Conservation (phyloP, 2,113 vertebrate genomes). For the Cervus canadensis region DNA sequence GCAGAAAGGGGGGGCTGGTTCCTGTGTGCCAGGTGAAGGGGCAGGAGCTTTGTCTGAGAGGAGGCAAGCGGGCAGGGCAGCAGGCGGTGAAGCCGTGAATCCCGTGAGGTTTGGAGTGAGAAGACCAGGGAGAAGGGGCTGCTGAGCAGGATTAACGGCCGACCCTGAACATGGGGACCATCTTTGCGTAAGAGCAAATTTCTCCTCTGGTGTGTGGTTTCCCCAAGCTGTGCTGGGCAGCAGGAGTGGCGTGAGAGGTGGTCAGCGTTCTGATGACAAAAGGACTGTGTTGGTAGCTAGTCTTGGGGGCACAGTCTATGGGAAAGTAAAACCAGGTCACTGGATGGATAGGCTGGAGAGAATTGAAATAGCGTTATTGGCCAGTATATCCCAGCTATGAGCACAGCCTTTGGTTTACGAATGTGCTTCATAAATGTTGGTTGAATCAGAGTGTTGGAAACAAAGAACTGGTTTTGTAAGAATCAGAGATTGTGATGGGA, state of each 20-base stretch:
- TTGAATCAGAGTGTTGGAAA: neutral
- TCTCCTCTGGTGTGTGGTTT: neutral
- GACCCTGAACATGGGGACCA: neutral
- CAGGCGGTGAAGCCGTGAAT: neutral
- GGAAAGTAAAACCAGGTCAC: neutral
- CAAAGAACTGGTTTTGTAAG: neutral
- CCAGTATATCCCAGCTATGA: neutral
- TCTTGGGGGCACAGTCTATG: neutral
- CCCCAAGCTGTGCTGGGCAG: neutral
- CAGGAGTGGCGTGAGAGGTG: neutral
- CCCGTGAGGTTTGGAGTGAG: neutral
- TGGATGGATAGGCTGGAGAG: neutral
- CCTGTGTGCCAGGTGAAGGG: neutral
- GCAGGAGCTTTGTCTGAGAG: neutral
- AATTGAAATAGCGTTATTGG: neutral
- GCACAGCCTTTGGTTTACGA: neutral
- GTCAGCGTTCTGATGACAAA: neutral
- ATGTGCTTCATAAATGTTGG: slow-evolving; percentile 18
- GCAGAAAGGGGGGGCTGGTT: neutral
- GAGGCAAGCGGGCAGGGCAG: neutral
- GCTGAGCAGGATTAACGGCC: neutral
- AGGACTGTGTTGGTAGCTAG: neutral
- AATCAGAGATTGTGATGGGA: neutral
- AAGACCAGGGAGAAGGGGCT: neutral
- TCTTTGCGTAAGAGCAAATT: neutral